Evolutionary conservation across 2,888 invertebrate species (phyloP), one percentile per base, ranked within the genome.

Genomic region (Laspeyria flexula): DNA sequence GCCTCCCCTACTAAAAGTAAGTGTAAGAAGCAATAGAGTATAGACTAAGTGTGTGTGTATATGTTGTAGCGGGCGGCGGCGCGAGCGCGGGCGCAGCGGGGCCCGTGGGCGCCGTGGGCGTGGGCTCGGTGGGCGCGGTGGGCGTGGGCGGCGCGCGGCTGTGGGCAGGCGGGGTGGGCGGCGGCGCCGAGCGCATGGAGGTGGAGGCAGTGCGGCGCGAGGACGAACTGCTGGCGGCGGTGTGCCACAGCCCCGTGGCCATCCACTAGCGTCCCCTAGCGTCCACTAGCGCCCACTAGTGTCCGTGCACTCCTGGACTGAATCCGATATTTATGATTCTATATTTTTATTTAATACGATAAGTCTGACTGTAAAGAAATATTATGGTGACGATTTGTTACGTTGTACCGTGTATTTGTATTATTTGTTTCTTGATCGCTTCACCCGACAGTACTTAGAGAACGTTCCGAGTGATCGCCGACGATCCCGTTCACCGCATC

Each of bases 181-280:
- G 18, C 37, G 49, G 41, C 35, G 43, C 44, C 33, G 97, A 97
- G 96, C 96, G 97, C 75, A 97, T 97, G 92, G 91, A 90, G 58
- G 91, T 90, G 65, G 91, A 90, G 75, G 80, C 73, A 51, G 86
- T 81, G 64, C 83, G 88, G 38, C 88, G 89, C 71, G 85, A 85
- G 59, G 92, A 89, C 70, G 91, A 92, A 69, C 96, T 97, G 96
- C 96, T 97, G 77, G 96, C 75, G 75, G 96, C 85, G 64, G 97
- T 97, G 73, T 97, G 97, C 70, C 97, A 97, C 93, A 97, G 96
- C 93, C 97, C 98, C 76, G 97, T 98, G 81, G 97, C 96, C 86
- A 98, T 97, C 87, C 98, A 98, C 88, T 93, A 90, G 86, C 71
- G 45, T n/a, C n/a, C n/a, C n/a, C 43, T 23, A 29, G 12, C 86